Base-by-base conservation (phyloP, 2,113 vertebrate genomes). In the Seriola quinqueradiata region DNA sequence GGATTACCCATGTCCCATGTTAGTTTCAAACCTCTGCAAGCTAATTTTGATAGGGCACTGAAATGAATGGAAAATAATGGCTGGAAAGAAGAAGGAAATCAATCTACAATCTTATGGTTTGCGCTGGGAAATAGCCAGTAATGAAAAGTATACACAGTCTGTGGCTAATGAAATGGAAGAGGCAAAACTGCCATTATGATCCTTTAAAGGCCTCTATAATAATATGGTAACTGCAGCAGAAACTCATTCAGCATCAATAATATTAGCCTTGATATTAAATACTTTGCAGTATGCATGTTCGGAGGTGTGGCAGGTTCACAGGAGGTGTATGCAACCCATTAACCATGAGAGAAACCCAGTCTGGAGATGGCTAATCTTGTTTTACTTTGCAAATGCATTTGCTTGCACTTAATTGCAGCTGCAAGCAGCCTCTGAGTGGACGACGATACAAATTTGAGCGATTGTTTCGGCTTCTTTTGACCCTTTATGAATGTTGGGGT, bases 321-420 rank as follows among this genome's bases (percentile, higher is more conserved):
- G 72, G 54, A 70, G 84, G 87, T 83, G 70, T 82, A 75, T 65
- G 79, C 69, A 84, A 64, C 82, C 81, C 87, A 85, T 87, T 84
- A 75, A 55, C 61, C 65, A 78, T 40, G 28, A 75, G 77, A 82
- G 88, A 60, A 21, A 70, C 65, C 21, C 52, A 16, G 61, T 44
- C 69, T 46, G 8, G 75, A 83, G 83, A 79, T 67, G 19, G 66
- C 79, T 92, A 90, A 92, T 92, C 89, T 90, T 75, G 63, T 92
- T 92, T 91, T 46, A 73, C n/a, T 87, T 77, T 84, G 83, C 83
- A 87, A 91, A 92, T 87, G 81, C 83, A 90, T 92, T 88, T 83
- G 67, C 72, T 34, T 64, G 69, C 66, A 59, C 63, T 69, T 90
- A 92, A 92, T 90, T 90, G 75, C 75, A 48, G 57, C 73, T 80